These are phyloP conservation scores for Paralichthys olivaceus DNA, from an alignment of 2,113 vertebrate genomes.

Conservation along the genomic window DNA sequence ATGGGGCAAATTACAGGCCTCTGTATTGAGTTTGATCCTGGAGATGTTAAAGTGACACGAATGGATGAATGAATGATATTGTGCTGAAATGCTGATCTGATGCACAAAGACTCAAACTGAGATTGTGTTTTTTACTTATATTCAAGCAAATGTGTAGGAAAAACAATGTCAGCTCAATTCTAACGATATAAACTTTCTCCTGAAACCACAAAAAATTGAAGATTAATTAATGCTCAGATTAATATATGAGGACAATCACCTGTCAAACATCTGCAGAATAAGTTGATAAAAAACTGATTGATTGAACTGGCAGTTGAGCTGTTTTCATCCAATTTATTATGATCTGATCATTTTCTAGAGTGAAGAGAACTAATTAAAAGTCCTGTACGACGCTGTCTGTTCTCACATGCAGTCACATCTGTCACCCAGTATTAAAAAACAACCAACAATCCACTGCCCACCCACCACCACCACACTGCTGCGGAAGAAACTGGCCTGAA, in stretches of 20 bases:
- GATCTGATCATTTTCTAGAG: neutral
- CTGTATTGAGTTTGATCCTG: too few relatives aligned
- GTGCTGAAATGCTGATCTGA: neutral
- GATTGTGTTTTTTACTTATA: too few relatives aligned
- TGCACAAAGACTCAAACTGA: neutral
- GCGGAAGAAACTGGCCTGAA: conserved; percentile 39
- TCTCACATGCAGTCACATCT: neutral
- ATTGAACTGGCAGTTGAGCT: too few relatives aligned
- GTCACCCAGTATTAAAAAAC: conserved; percentile 10
- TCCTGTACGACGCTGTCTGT: neutral
- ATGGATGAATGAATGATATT: too few relatives aligned
- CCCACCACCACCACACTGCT: conserved; percentile 4
- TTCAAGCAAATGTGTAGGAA: too few relatives aligned
- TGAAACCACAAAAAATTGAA: too few relatives aligned
- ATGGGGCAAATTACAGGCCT: neutral
- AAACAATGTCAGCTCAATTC: too few relatives aligned
- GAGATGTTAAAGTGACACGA: neutral
- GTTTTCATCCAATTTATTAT: neutral
- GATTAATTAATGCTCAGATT: neutral
- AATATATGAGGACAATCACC: neutral
- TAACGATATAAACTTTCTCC: neutral
- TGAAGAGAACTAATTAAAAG: neutral
- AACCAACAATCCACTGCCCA: conserved; percentile 4
- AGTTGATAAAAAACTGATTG: too few relatives aligned
- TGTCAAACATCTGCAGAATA: neutral